Conservation (phyloP, 2,113 vertebrate genomes). For the Irena cyanogastra region DNA sequence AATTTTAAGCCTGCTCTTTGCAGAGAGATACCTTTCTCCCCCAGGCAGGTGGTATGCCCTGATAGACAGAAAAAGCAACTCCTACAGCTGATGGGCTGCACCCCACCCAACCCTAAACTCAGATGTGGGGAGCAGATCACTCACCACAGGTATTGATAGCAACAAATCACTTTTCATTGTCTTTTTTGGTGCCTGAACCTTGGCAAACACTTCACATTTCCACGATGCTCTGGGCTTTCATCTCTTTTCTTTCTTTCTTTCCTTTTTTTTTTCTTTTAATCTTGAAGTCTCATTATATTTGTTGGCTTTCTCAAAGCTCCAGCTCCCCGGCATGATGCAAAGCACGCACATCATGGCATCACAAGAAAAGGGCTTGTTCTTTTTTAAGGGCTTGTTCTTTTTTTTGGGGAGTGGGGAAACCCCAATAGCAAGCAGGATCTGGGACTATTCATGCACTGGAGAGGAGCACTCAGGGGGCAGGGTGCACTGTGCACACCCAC, state of each 20-base stretch:
- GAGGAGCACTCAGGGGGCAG: background rate
- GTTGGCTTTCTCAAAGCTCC: background rate
- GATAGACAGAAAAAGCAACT: background rate
- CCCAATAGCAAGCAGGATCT: background rate
- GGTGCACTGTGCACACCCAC: background rate
- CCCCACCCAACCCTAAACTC: background rate
- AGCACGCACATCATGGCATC: accelerated
- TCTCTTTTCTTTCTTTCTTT: background rate
- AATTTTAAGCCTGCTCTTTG: background rate
- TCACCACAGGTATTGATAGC: background rate
- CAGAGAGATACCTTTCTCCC: background rate
- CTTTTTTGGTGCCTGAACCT: background rate
- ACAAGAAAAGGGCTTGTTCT: background rate
- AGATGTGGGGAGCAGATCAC: background rate
- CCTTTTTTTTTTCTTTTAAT: background rate
- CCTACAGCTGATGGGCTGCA: background rate
- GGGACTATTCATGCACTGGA: background rate
- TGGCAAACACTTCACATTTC: background rate
- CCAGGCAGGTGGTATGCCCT: background rate
- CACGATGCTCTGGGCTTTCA: background rate
- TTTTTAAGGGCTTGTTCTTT: too few species aligned
- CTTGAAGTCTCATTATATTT: background rate
- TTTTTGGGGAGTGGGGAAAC: accelerated
- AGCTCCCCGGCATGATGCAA: background rate
- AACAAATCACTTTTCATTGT: background rate